phyloP scores from a whole-genome alignment of 35 echinoderm and acorn worm species.

The Amphiura filiformis region DNA sequence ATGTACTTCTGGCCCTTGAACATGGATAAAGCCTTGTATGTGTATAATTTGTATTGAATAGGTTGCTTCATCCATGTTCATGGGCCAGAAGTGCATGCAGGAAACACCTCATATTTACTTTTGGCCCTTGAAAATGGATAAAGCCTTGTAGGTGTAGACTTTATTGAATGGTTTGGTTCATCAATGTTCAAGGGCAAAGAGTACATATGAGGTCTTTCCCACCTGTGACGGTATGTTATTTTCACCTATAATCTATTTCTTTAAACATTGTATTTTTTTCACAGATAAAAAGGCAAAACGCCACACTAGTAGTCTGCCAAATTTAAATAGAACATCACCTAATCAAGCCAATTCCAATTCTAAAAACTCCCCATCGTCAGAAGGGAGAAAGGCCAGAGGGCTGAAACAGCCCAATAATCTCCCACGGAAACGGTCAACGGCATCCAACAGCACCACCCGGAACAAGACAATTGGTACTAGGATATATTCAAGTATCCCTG shows the following conservation, averaged over 20 bases:
- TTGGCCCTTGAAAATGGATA: no score
- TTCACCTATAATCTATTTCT: neutral
- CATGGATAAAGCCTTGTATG: no score
- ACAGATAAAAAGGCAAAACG: neutral
- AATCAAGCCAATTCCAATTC: neutral
- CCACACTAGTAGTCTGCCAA: neutral
- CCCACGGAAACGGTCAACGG: neutral
- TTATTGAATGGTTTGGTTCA: no score
- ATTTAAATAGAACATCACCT: neutral
- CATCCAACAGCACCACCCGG: neutral
- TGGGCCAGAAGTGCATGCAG: no score
- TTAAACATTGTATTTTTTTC: neutral
- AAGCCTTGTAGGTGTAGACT: no score
- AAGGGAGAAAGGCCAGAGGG: neutral
- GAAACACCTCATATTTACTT: no score
- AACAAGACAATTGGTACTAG: neutral
- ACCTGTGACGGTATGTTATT: no score
- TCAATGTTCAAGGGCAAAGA: no score
- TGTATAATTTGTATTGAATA: no score
- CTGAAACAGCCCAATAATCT: neutral
- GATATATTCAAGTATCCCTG: neutral
- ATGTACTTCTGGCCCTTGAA: no score
- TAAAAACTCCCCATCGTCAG: neutral
- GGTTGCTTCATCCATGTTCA: no score
- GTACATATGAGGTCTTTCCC: no score